A percentile compares a stretch with the other conserved stretches of the same genome.
These are phyloP conservation scores for Pammene aurita DNA, from an alignment of 2,888 invertebrate genomes.

Conservation along the genomic window DNA sequence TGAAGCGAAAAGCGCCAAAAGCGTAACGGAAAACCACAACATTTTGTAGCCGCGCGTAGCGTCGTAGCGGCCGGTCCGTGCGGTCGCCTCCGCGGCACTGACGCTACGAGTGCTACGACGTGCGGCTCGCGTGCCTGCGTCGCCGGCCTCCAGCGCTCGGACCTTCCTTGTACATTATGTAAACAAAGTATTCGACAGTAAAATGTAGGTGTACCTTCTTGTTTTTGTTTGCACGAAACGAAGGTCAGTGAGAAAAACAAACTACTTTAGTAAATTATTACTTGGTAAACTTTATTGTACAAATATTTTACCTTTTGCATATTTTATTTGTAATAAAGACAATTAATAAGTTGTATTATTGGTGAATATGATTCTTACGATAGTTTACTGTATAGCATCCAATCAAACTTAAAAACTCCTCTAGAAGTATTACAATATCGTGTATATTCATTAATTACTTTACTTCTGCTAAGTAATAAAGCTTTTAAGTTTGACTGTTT, in stretches of 20 bases:
- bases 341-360: no score
- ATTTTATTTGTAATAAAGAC: neutral
- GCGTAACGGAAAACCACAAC: constrained; percentile 68
- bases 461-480: no score
- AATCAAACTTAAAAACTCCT: no score
- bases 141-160: constrained; percentile 48
- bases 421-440: no score
- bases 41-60: constrained; percentile 63
- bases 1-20: constrained; percentile 72
- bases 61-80: constrained; percentile 66
- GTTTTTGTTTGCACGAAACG: constrained; percentile 33
- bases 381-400: no score
- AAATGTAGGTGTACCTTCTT: constrained; percentile 54
- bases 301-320: neutral
- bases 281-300: constrained; percentile 2
- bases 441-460: no score
- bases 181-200: constrained; percentile 75
- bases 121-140: constrained; percentile 46
- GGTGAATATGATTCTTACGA: no score
- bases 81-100: constrained; percentile 75
- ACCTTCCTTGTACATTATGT: constrained; percentile 67
- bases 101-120: constrained; percentile 55
- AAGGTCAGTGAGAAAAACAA: constrained; percentile 35
- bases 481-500: no score
- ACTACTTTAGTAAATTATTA: constrained; percentile 28